Evolutionary conservation across 2,888 invertebrate genomes (phyloP).

Genomic region (Pantelozetes paolii): DNA sequence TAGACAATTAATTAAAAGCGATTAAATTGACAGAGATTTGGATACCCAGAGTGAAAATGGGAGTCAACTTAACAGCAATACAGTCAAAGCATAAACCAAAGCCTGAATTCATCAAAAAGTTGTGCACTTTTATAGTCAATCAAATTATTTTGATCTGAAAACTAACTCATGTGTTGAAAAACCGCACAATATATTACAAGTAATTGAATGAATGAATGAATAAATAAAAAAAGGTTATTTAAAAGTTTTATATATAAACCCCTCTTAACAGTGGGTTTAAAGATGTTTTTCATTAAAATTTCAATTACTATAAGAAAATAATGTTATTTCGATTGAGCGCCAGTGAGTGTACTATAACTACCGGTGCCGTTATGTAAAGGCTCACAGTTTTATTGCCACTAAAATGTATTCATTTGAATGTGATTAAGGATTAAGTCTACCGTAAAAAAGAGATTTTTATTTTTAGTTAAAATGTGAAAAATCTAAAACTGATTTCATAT

Average conservation of each 20-base stretch:
- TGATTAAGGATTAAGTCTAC: constrained; percentile 32
- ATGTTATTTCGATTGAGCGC: too few species aligned
- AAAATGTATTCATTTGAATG: constrained; percentile 13
- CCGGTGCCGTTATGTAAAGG: neutral
- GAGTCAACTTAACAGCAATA: neutral
- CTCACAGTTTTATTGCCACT: neutral
- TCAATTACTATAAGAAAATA: too few species aligned
- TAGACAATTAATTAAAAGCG: neutral
- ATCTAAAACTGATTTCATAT: constrained; percentile 31
- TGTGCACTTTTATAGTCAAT: too few species aligned
- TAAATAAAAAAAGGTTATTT: too few species aligned
- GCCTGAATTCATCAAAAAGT: neutral
- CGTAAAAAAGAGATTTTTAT: constrained; percentile 25
- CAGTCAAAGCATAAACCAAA: neutral
- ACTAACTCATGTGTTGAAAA: too few species aligned
- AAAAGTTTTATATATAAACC: too few species aligned
- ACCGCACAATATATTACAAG: too few species aligned
- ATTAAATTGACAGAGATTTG: neutral
- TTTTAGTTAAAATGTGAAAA: constrained; percentile 28
- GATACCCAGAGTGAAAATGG: neutral
- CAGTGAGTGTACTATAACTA: too few species aligned
- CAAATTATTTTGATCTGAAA: too few species aligned
- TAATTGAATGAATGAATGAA: too few species aligned
- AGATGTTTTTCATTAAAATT: too few species aligned
- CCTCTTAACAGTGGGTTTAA: too few species aligned